These are phyloP conservation scores for Laupala kohalensis DNA, from an alignment of 1,140 invertebrate genomes.

Conservation along the genomic window DNA sequence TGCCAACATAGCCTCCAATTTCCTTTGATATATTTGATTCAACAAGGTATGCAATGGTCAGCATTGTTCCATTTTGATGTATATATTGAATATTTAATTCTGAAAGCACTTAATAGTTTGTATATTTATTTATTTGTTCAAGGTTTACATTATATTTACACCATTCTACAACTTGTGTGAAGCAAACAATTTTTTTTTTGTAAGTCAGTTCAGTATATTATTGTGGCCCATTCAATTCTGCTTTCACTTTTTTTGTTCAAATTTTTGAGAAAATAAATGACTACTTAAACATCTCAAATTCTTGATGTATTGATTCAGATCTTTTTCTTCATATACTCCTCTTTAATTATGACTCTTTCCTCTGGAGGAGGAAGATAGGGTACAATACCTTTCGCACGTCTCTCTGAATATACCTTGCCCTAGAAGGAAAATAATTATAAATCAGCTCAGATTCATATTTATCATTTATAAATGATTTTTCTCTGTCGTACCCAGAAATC, in stretches of 20 bases:
- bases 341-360: constrained; percentile 23
- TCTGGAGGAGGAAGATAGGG: constrained; percentile 21
- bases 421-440: constrained; percentile 14
- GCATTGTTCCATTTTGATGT: no score
- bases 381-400: constrained; percentile 14
- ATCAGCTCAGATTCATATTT: background rate
- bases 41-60: no score
- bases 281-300: background rate
- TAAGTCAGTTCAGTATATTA: no score
- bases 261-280: background rate
- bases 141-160: no score
- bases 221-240: no score
- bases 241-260: background rate
- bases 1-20: no score
- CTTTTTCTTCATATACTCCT: constrained; percentile 11
- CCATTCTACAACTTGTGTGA: no score
- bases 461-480: background rate
- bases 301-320: background rate
- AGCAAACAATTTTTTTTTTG: no score
- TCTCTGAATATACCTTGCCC: constrained; percentile 10
- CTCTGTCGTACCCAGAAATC: constrained; percentile 17
- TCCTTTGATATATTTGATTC: no score
- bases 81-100: no score
- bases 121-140: no score
- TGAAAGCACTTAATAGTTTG: no score